Evolutionary conservation across 37 sponge, comb jelly and placozoan genomes (phyloP), one percentile per base, ranked within the genome.

Genomic region (Cladorhizidae sp.): DNA sequence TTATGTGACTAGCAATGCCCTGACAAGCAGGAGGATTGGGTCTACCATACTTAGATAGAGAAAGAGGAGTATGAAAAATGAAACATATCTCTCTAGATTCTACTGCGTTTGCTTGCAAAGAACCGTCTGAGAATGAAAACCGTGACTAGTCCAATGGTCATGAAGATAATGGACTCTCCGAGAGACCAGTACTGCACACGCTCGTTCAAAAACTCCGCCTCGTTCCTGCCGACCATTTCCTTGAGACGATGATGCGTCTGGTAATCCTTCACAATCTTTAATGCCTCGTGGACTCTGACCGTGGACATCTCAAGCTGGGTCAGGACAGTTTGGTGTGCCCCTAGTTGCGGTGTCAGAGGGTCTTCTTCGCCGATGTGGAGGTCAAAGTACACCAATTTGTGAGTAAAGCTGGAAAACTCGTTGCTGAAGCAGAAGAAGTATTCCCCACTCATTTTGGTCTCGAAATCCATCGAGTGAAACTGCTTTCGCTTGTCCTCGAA

Each of bases 351-450:
- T 28, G 83, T 83, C 0, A 92, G 77, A 18, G 86, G 93, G 8
- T 77, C 75, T 40, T 92, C 92, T 0, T 86, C 74, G 1, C 75
- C 92, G 0, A 70, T 79, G 28, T 80, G 67, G 14, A 95, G 73
- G 62, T 98, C 99, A 87, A 98, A 98, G 72, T 98, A 98, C 29
- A 98, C 86, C 17, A 87, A 71, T 52, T 98, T 98, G 86, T 98
- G 98, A 49, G 98, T 86, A 80, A 95, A 95, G 61, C 95, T 93
- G 26, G 98, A 98, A 76, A 98, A 98, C 74, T 98, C 94, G 65
- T 98, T 98, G 75, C 98, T 98, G 84, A 97, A 97, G 56, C 98
- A 98, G 85, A 98, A 93, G 42, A 82, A 85, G 79, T 93, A 91
- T 71, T 93, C 98, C 0, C 98, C 98, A 15, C 31, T 42, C 18